Evolutionary conservation across 30 jellyfish, hydroid and myxozoan genomes (phyloP), one percentile per base, ranked within the genome.

Genomic region (Clytia hemisphaerica): DNA sequence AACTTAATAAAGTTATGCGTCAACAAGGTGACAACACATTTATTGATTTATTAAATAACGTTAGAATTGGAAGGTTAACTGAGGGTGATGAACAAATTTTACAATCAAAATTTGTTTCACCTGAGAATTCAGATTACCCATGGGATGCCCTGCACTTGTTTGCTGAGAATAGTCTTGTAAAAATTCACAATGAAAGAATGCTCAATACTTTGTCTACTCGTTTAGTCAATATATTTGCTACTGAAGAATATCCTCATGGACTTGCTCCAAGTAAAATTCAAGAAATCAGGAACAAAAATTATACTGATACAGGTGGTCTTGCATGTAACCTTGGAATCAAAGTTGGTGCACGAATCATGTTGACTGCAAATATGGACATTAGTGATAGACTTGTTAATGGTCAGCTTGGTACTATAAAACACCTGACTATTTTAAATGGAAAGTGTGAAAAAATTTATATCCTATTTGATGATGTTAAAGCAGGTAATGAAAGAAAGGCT

Each of bases 341-440:
- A 49, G 25, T 49, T 5, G 64, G 64, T 49, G n/a, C n/a, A n/a
- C n/a, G n/a, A n/a, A n/a, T n/a, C n/a, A 58, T 58, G 71, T 25
- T 26, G 32, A 14, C 76, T 10, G 6, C 10, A 9, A 32, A 62
- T 33, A 33, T 62, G n/a, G 65, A 32, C 24, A 62, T 62, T 4
- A 14, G 9, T 9, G 71, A 45, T 9, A 29, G 71, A 4, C 21
- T 48, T 58, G 32, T 14, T 6, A 62, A 37, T 62, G 76, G 67
- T 5, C 76, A 58, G 26, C 27, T 58, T 58, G 71, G 71, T 19
- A 58, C 71, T 9, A 25, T 58, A 25, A 7, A 18, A 4, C 9
- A 18, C 10, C 5, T 58, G 27, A 22, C 27, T 22, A 26, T 24
- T 25, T 9, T 10, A 4, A 58, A 58, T 26, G 71, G 50, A 22